Conservation (phyloP, 2,797 vertebrate species). For the Ammospiza maritima region DNA sequence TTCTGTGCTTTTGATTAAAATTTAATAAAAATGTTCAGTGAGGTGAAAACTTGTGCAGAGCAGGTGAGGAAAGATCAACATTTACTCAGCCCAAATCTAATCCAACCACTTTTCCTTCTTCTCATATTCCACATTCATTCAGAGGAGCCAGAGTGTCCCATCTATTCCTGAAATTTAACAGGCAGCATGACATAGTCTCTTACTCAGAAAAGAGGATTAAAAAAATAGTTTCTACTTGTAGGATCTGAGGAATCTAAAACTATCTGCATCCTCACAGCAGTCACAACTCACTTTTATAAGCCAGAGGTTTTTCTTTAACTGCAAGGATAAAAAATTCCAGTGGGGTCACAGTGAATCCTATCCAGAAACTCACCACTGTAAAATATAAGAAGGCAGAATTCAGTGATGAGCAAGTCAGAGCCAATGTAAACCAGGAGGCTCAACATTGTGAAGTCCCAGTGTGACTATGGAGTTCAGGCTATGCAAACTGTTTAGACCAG, state of each 20-base stretch:
- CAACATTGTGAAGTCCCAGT: neutral
- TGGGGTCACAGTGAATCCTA: neutral
- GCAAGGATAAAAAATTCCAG: slow-evolving; percentile 22
- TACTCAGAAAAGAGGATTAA: slow-evolving; percentile 1
- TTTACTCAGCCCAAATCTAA: slow-evolving; percentile 62
- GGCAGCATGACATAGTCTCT: neutral
- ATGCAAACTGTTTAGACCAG: neutral
- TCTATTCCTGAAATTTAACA: slow-evolving; percentile 49
- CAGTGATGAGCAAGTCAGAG: slow-evolving; percentile 1
- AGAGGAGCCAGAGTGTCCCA: neutral
- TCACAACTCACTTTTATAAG: slow-evolving; percentile 33
- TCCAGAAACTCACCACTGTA: slow-evolving; percentile 13
- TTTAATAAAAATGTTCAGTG: slow-evolving; percentile 77
- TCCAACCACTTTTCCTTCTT: slow-evolving; percentile 61
- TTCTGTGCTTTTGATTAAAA: slow-evolving; percentile 81
- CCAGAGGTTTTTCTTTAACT: slow-evolving; percentile 26
- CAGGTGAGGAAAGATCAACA: slow-evolving; percentile 80
- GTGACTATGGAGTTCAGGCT: slow-evolving; percentile 37
- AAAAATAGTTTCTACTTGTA: neutral
- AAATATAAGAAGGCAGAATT: slow-evolving; percentile 37
- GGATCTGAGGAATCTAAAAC: slow-evolving; percentile 34
- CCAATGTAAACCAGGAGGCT: slow-evolving; percentile 49
- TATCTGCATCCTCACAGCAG: neutral
- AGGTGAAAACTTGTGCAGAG: slow-evolving; percentile 71
- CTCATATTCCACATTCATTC: slow-evolving; percentile 73